A percentile compares a stretch with the other conserved stretches of the same genome.
Evolutionary conservation across 1,140 invertebrate species (phyloP).

Genomic region (Drosophila murphyi): DNA sequence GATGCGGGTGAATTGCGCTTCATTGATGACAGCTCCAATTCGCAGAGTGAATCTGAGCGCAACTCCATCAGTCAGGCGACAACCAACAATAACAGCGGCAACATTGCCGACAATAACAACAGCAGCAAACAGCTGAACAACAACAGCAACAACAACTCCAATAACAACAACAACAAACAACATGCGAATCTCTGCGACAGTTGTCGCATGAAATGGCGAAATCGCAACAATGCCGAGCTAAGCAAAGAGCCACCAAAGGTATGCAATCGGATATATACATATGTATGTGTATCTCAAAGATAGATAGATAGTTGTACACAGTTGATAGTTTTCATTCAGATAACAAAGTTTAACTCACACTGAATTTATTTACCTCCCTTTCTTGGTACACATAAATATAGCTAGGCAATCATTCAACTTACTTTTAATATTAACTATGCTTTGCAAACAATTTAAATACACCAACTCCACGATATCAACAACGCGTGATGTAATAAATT

Average conservation of each 20-base stretch:
- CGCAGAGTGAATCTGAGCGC: slow-evolving; percentile 74
- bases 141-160: slow-evolving; percentile 40
- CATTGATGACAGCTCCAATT: slow-evolving; percentile 80
- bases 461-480: too few species aligned
- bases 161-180: slow-evolving; percentile 38
- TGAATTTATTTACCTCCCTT: too few species aligned
- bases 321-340: too few species aligned
- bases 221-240: slow-evolving; percentile 71
- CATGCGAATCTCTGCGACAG: slow-evolving; percentile 72
- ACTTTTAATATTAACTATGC: too few species aligned
- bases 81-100: slow-evolving; percentile 19
- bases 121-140: slow-evolving; percentile 46
- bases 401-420: too few species aligned
- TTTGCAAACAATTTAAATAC: too few species aligned
- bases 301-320: too few species aligned
- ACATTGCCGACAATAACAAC: slow-evolving; percentile 33
- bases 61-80: slow-evolving; percentile 53
- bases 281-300: not conserved
- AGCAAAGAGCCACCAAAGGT: slow-evolving; percentile 57
- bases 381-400: too few species aligned
- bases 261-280: slow-evolving; percentile 16
- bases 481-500: too few species aligned
- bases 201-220: slow-evolving; percentile 66
- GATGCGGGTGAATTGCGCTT: slow-evolving; percentile 69
- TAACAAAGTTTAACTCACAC: too few species aligned